Evolutionary conservation across 1,140 invertebrate genomes (phyloP).

Genomic region (Ceratina japonica): DNA sequence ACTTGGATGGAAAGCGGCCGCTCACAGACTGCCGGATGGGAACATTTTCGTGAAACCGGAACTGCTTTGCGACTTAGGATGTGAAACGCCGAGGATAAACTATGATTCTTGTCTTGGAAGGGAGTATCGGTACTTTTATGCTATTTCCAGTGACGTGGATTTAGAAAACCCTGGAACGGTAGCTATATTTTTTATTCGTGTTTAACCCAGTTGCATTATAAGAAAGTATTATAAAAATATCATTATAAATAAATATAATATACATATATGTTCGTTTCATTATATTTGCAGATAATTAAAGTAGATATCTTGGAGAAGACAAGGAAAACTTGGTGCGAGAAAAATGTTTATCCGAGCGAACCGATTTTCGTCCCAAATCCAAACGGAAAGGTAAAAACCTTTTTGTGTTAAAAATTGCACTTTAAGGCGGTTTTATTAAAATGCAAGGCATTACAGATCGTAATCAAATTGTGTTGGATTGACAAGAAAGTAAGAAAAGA

Average conservation of each 20-base stretch:
- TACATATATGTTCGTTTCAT: too few species aligned
- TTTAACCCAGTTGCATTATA: conserved; percentile 48
- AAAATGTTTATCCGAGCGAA: conserved; percentile 90
- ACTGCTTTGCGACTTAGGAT: conserved; percentile 86
- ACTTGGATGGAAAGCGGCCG: conserved; percentile 77
- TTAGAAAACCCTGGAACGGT: conserved; percentile 89
- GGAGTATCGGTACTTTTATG: conserved; percentile 92
- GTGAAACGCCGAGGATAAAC: conserved; percentile 91
- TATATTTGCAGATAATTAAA: conserved; percentile 87
- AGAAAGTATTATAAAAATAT: too few species aligned
- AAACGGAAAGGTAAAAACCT: conserved; percentile 80
- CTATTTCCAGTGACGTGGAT: conserved; percentile 92
- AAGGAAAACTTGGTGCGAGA: conserved; percentile 86
- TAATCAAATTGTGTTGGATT: too few species aligned
- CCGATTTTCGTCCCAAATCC: conserved; percentile 91
- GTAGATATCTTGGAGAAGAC: conserved; percentile 85
- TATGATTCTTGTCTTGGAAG: conserved; percentile 85
- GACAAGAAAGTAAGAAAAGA: too few species aligned
- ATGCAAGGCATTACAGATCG: too few species aligned
- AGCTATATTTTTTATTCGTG: conserved; percentile 52
- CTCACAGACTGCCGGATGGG: conserved; percentile 77
- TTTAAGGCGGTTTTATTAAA: too few species aligned
- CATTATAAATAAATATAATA: too few species aligned
- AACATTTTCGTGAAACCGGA: conserved; percentile 83
- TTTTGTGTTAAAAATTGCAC: too few species aligned